Conservation (phyloP, 2,888 invertebrate genomes). For the Parnassius smintheus region DNA sequence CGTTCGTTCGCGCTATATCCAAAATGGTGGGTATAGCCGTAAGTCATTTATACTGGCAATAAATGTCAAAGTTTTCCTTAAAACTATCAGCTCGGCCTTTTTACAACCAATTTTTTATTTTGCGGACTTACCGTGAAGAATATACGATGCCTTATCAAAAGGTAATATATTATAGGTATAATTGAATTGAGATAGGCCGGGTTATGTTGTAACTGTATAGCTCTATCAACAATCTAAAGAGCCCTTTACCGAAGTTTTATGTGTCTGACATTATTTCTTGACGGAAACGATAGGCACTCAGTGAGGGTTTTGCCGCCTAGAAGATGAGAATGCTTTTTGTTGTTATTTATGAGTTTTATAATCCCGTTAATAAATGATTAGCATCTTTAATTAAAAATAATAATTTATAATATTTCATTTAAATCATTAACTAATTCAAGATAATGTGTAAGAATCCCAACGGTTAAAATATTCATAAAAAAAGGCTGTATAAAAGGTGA, state of each 20-base stretch:
- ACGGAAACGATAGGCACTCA: conserved; percentile 2
- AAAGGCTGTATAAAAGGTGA: too few relatives aligned
- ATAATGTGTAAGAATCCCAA: too few relatives aligned
- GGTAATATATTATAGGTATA: conserved; percentile 29
- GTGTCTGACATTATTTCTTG: conserved; percentile 15
- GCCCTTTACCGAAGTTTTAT: conserved; percentile 21
- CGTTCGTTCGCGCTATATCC: conserved; percentile 43
- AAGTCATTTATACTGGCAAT: conserved; percentile 62
- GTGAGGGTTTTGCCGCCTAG: neutral
- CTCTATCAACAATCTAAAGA: conserved; percentile 22
- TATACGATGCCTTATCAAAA: conserved; percentile 33
- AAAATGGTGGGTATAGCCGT: conserved; percentile 52
- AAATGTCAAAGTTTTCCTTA: conserved; percentile 58
- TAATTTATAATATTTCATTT: too few relatives aligned
- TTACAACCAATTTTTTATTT: conserved; percentile 30
- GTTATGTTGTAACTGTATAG: conserved; percentile 17
- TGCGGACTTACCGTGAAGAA: conserved; percentile 23
- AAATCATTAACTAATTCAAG: too few relatives aligned
- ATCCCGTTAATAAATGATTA: too few relatives aligned
- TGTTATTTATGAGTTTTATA: too few relatives aligned
- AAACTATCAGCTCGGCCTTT: conserved; percentile 48
- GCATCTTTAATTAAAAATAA: too few relatives aligned
- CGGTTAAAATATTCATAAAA: too few relatives aligned
- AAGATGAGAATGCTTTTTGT: neutral
- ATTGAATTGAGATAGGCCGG: conserved; percentile 27